Conservation (phyloP, 2,888 invertebrate genomes). For the Dusona sp. region DNA sequence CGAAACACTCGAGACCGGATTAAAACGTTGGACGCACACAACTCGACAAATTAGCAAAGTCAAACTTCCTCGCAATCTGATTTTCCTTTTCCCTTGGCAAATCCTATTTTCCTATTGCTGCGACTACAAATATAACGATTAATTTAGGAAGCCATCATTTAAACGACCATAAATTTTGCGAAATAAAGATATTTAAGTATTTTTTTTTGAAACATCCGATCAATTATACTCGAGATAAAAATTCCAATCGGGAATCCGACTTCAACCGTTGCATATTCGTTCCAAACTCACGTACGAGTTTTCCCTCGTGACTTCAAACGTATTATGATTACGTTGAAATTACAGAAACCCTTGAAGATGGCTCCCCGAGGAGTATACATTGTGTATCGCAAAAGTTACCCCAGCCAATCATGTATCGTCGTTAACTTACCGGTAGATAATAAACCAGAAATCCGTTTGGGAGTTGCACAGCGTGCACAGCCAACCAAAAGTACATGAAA, state of each 20-base stretch:
- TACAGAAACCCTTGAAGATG: background rate
- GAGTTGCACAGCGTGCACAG: background rate
- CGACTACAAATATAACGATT: background rate
- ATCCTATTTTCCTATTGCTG: slow-evolving; percentile 7
- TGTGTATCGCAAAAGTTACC: background rate
- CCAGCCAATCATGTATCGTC: slow-evolving; percentile 25
- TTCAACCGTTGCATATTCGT: background rate
- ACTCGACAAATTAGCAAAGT: slow-evolving; percentile 42
- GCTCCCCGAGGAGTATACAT: background rate
- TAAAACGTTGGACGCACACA: slow-evolving; percentile 32
- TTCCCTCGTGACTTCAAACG: background rate
- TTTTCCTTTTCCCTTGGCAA: slow-evolving; percentile 24
- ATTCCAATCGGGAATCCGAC: background rate
- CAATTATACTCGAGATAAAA: background rate
- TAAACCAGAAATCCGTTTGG: slow-evolving; percentile 5
- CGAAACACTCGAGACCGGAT: slow-evolving; percentile 40
- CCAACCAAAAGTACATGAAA: background rate
- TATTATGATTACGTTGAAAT: slow-evolving; percentile 2
- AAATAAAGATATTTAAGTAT: background rate
- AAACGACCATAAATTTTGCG: background rate
- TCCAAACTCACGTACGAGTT: background rate
- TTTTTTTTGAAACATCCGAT: background rate
- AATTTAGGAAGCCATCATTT: background rate
- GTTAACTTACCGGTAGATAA: slow-evolving; percentile 10
- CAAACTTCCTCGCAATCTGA: slow-evolving; percentile 4